These are phyloP conservation scores for Pycnonotus jocosus DNA, from an alignment of 2,113 vertebrate species.

Conservation along the genomic window DNA sequence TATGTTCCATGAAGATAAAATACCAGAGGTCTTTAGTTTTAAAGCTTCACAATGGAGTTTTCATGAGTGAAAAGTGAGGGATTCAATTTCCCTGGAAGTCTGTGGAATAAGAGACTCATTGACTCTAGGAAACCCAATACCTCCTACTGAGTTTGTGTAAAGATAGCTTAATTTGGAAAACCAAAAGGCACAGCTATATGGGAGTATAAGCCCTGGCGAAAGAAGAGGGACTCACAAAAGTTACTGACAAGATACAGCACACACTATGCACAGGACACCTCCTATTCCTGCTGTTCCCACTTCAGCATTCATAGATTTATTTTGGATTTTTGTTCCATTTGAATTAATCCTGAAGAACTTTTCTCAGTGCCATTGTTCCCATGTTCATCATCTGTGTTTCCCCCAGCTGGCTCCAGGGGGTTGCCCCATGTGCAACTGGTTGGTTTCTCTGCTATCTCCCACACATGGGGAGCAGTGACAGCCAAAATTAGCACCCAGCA, in stretches of 20 bases:
- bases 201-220: background rate
- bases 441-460: background rate
- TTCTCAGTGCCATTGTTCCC: background rate
- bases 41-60: background rate
- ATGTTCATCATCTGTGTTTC: background rate
- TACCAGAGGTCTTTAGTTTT: background rate
- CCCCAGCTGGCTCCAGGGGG: background rate
- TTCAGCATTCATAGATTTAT: background rate
- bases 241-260: background rate
- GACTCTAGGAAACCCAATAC: background rate
- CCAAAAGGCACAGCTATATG: background rate
- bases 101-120: background rate
- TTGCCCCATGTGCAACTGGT: background rate
- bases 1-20: background rate
- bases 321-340: background rate
- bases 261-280: background rate
- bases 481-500: background rate
- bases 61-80: background rate
- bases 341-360: background rate
- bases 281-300: background rate
- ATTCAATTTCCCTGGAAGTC: background rate
- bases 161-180: background rate
- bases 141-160: background rate
- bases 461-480: fast-evolving
- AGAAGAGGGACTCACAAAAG: background rate